Conservation (phyloP, 2,797 vertebrate species). For the Melanotaenia trifasciata region DNA sequence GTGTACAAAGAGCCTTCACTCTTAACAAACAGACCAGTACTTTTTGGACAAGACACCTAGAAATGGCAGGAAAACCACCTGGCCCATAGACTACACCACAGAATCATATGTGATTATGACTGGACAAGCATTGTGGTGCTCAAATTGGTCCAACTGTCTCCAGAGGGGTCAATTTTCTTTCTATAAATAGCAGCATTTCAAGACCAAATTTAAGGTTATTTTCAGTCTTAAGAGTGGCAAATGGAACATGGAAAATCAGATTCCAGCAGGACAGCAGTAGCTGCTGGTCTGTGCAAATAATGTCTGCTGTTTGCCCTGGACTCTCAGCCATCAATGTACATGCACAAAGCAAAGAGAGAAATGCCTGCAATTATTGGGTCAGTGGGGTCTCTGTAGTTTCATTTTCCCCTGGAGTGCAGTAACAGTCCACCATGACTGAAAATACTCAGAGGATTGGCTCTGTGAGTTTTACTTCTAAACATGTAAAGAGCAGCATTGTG, state of each 20-base stretch:
- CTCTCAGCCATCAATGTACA: not conserved
- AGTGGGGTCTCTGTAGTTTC: not conserved
- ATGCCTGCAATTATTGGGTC: not conserved
- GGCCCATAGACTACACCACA: too few species aligned
- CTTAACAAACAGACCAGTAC: too few species aligned
- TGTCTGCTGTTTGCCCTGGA: slow-evolving; percentile 1
- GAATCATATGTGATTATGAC: too few species aligned
- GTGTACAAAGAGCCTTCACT: too few species aligned
- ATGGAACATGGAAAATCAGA: not conserved
- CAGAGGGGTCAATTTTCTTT: too few species aligned
- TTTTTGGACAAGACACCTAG: too few species aligned
- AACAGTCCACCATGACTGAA: too few species aligned
- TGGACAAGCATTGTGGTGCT: too few species aligned
- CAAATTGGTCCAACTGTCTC: too few species aligned
- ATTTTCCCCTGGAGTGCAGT: not conserved
- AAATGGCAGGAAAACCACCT: too few species aligned
- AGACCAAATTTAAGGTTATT: too few species aligned
- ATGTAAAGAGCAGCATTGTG: not conserved
- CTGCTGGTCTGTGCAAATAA: slow-evolving; percentile 4
- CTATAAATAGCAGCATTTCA: too few species aligned
- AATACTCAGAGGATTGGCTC: not conserved
- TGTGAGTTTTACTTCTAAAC: not conserved
- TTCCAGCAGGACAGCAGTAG: not conserved
- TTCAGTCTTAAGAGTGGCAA: not conserved
- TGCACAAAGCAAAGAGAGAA: not conserved